Evolutionary conservation across 2,888 invertebrate species (phyloP).

Genomic region (Tachina grossa): DNA sequence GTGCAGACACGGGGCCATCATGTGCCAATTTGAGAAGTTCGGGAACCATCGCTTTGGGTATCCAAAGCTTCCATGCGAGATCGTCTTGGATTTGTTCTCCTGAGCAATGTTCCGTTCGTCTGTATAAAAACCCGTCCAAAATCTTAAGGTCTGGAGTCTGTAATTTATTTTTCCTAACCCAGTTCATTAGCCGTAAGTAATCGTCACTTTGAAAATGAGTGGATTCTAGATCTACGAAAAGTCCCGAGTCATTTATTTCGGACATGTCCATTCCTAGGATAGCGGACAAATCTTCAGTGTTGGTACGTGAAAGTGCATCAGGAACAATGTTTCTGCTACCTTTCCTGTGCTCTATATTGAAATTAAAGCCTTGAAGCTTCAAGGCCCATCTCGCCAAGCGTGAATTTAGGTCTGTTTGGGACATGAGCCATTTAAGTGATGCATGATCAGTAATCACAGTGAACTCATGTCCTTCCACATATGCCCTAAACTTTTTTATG

Average conservation of each 20-base stretch:
- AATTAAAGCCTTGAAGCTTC: constrained; percentile 42
- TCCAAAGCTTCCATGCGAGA: constrained; percentile 37
- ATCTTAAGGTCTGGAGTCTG: constrained; percentile 33
- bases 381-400: constrained; percentile 45
- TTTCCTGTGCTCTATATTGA: constrained; percentile 49
- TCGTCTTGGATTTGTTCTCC: constrained; percentile 37
- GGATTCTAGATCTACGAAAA: constrained; percentile 45
- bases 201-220: constrained; percentile 22
- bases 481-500: constrained; percentile 9
- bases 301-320: constrained; percentile 50
- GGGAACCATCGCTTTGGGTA: constrained; percentile 18
- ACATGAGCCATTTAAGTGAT: neutral
- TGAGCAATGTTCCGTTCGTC: constrained; percentile 11
- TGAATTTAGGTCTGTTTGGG: constrained; percentile 37
- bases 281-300: constrained; percentile 14
- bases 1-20: constrained; percentile 23
- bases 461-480: constrained; percentile 14
- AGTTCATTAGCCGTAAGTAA: neutral
- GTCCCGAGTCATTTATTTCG: neutral
- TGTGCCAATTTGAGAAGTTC: constrained; percentile 33
- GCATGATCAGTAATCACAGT: neutral
- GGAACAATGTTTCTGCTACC: constrained; percentile 52
- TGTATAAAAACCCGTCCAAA: neutral
- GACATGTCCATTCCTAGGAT: neutral
- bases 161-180: neutral